Percentiles rank a stretch among this genome's conserved stretches.
phyloP scores from a whole-genome alignment of 2,113 vertebrate species.

The Neofelis nebulosa region DNA sequence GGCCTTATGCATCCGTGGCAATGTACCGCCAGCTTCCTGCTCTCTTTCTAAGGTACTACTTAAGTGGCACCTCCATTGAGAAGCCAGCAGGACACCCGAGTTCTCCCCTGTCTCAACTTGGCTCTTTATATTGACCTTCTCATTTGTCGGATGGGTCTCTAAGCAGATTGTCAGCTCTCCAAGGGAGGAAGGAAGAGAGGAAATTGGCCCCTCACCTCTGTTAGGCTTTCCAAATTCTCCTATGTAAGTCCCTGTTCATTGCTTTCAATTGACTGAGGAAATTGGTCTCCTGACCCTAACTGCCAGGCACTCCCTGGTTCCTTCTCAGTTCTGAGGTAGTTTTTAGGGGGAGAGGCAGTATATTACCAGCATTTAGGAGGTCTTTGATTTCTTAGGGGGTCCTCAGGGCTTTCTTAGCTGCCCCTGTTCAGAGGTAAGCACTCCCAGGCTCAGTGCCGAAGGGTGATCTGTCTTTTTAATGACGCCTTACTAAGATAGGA shows the following conservation, averaged over 20 bases:
- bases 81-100: fast-evolving
- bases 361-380: not conserved
- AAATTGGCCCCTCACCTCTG: not conserved
- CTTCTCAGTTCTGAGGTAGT: not conserved
- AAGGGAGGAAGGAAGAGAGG: not conserved
- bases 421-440: not conserved
- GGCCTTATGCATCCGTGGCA: no score
- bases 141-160: not conserved
- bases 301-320: not conserved
- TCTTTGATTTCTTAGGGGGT: not conserved
- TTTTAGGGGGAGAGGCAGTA: not conserved
- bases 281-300: not conserved
- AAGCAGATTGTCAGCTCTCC: not conserved
- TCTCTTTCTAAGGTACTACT: not conserved
- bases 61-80: not conserved
- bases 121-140: not conserved
- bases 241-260: not conserved
- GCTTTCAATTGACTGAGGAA: not conserved
- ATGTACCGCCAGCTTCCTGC: not conserved
- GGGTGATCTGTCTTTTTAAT: constrained; percentile 38
- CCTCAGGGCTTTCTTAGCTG: not conserved
- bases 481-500: constrained; percentile 49
- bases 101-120: not conserved
- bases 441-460: not conserved
- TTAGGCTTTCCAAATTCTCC: not conserved